A percentile compares a stretch with the other conserved stretches of the same genome.
Conservation (phyloP, 2,888 invertebrate genomes). For the Pseudanteris insignis region DNA sequence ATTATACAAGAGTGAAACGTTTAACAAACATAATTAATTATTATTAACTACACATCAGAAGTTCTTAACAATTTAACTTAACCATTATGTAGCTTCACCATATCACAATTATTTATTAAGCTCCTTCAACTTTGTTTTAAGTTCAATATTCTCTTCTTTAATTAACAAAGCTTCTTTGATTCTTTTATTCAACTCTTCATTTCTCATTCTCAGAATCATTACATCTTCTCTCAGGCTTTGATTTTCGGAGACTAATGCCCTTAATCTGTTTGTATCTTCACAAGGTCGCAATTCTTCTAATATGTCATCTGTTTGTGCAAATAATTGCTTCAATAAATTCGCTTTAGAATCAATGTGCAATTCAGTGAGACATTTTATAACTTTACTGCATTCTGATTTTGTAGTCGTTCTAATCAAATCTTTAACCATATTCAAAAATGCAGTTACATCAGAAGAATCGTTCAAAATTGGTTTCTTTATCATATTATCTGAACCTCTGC, state of each 20-base stretch:
- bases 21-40: neutral
- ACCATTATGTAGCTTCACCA: neutral
- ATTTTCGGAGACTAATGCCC: constrained; percentile 54
- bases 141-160: constrained; percentile 55
- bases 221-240: constrained; percentile 53
- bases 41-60: neutral
- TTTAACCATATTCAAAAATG: constrained; percentile 56
- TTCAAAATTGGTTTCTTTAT: constrained; percentile 48
- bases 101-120: constrained; percentile 39
- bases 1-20: too few relatives aligned
- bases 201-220: constrained; percentile 48
- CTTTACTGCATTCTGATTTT: constrained; percentile 57
- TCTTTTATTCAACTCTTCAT: constrained; percentile 54
- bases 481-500: constrained; percentile 16
- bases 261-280: constrained; percentile 48
- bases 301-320: constrained; percentile 56
- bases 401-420: constrained; percentile 57
- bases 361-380: constrained; percentile 55
- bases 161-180: constrained; percentile 52
- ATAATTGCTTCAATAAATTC: constrained; percentile 55
- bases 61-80: neutral
- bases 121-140: constrained; percentile 56
- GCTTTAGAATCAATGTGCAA: constrained; percentile 58
- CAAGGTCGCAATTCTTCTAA: constrained; percentile 50
- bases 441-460: constrained; percentile 52